Conservation (phyloP, 2,888 invertebrate species). For the Eupithecia centaureata region DNA sequence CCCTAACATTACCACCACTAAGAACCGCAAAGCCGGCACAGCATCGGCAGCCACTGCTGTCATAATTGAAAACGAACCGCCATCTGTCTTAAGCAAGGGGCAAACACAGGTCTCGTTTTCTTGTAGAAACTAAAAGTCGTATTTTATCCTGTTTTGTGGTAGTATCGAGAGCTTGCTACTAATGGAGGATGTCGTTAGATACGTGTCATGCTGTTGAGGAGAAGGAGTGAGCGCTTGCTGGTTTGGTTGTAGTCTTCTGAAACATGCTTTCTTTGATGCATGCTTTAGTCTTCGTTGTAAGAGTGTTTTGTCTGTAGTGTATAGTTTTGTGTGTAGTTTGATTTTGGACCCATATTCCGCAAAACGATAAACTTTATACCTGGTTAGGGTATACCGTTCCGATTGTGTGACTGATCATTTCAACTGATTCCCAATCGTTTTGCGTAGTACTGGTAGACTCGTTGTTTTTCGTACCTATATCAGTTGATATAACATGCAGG, state of each 20-base stretch:
- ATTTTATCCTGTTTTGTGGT: background rate
- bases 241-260: background rate
- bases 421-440: background rate
- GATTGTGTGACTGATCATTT: background rate
- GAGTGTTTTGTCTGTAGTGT: background rate
- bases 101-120: background rate
- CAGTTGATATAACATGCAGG: slow-evolving; percentile 1
- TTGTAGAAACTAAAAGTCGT: background rate
- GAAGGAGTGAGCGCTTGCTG: background rate
- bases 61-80: slow-evolving; percentile 6
- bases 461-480: background rate
- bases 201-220: background rate
- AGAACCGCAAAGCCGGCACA: slow-evolving; percentile 16
- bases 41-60: background rate
- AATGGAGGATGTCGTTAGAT: background rate
- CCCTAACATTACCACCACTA: slow-evolving; percentile 23
- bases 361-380: background rate
- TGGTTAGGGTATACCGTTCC: background rate
- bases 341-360: background rate
- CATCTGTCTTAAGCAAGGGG: slow-evolving; percentile 1
- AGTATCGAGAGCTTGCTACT: background rate
- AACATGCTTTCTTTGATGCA: background rate
- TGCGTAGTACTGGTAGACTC: background rate
- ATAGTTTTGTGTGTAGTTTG: no score
- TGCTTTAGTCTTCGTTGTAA: background rate